phyloP scores from a whole-genome alignment of 2,113 vertebrate genomes.

The Cromileptes altivelis region DNA sequence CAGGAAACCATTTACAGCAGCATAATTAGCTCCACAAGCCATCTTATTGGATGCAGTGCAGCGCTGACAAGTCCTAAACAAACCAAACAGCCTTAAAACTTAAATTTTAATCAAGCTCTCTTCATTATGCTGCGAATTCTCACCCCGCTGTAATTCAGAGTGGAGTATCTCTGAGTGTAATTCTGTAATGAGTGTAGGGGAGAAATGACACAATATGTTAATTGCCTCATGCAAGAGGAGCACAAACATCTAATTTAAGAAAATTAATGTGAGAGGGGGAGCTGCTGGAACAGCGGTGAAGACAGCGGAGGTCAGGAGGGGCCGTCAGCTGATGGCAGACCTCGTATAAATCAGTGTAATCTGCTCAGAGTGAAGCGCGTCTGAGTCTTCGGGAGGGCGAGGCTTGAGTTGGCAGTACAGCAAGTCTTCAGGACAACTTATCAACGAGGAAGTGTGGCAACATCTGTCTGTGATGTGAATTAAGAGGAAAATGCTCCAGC shows the following conservation, averaged over 20 bases:
- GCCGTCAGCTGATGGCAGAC: constrained; percentile 13
- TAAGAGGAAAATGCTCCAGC: not conserved
- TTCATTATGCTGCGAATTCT: constrained; percentile 59
- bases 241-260: constrained; percentile 71
- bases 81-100: constrained; percentile 74
- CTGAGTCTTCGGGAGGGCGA: not conserved
- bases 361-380: constrained; percentile 6
- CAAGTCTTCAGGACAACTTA: constrained; percentile 3
- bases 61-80: constrained; percentile 47
- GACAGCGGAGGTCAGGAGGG: constrained; percentile 62
- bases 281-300: constrained; percentile 30
- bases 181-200: constrained; percentile 63
- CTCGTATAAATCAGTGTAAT: constrained; percentile 10
- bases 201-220: constrained; percentile 71
- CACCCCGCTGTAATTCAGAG: constrained; percentile 48
- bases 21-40: constrained; percentile 62
- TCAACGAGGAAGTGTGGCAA: not conserved
- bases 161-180: constrained; percentile 51
- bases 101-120: constrained; percentile 71
- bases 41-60: constrained; percentile 24
- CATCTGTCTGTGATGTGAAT: constrained; percentile 18
- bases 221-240: constrained; percentile 66
- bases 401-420: not conserved
- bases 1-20: constrained; percentile 52
- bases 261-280: constrained; percentile 61